Evolutionary conservation across 2,113 vertebrate species (phyloP).

Genomic region (Lichenostomus cassidix): DNA sequence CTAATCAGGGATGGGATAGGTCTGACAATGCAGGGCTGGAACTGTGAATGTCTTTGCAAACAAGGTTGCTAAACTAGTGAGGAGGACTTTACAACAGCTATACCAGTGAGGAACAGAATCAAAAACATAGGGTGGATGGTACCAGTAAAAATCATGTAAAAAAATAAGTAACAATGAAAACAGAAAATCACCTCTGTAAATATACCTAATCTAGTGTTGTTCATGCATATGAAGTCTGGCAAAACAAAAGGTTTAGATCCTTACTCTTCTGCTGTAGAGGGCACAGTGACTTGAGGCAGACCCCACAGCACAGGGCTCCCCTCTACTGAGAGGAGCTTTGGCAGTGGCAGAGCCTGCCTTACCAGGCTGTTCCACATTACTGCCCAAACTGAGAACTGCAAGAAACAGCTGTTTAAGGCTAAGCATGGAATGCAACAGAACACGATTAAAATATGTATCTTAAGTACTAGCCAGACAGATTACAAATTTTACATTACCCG

Average conservation of each 20-base stretch:
- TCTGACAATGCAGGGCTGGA: neutral
- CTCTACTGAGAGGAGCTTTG: neutral
- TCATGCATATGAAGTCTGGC: neutral
- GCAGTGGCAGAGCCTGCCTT: neutral
- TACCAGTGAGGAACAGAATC: neutral
- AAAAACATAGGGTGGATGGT: neutral
- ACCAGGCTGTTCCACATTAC: neutral
- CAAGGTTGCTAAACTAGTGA: neutral
- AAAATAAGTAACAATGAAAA: neutral
- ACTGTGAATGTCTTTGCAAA: neutral
- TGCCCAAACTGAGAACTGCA: neutral
- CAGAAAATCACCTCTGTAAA: neutral
- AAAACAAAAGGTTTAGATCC: neutral
- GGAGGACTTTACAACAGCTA: neutral
- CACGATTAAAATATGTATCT: rapidly evolving
- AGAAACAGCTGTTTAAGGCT: neutral
- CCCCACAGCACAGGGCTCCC: neutral
- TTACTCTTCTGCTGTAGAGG: neutral
- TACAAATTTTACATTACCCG: slow-evolving; percentile 74
- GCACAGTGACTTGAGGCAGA: neutral
- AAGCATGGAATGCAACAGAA: neutral
- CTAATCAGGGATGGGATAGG: neutral
- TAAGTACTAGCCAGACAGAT: neutral
- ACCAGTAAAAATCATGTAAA: neutral
- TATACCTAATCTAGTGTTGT: neutral